These are phyloP conservation scores for Chrysemys picta DNA, from an alignment of 2,113 vertebrate genomes.

Conservation along the genomic window DNA sequence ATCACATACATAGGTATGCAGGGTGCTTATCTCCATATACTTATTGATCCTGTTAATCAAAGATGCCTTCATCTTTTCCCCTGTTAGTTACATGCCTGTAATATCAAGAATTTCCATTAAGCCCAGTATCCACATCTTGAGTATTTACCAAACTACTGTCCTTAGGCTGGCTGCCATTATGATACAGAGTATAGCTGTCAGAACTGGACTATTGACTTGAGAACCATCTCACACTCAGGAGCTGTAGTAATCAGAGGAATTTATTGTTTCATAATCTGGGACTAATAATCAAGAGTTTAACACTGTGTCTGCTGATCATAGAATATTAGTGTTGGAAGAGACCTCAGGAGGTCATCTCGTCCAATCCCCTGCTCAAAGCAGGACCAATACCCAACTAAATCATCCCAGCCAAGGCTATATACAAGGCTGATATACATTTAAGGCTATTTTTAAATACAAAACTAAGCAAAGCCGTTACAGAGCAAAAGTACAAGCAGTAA, in stretches of 20 bases:
- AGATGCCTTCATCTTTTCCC: not conserved
- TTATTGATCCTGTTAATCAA: not conserved
- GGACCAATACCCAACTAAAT: too few relatives aligned
- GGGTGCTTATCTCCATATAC: not conserved
- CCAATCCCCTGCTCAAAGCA: too few relatives aligned
- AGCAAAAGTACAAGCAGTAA: not conserved
- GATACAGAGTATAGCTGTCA: not conserved
- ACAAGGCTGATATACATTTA: not conserved
- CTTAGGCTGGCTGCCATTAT: not conserved
- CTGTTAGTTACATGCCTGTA: not conserved
- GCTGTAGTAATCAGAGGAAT: not conserved
- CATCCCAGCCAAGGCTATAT: too few relatives aligned
- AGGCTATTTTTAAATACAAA: not conserved
- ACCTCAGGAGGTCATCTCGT: too few relatives aligned
- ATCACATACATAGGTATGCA: not conserved
- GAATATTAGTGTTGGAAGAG: too few relatives aligned
- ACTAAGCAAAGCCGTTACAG: not conserved
- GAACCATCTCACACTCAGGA: not conserved
- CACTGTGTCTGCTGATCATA: not conserved
- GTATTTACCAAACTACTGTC: not conserved
- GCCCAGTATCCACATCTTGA: not conserved
- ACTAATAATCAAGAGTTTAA: not conserved
- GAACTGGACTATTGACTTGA: not conserved
- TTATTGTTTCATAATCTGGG: not conserved
- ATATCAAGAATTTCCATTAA: not conserved